phyloP scores from a whole-genome alignment of 2,113 vertebrate genomes.

The Echinops telfairi region DNA sequence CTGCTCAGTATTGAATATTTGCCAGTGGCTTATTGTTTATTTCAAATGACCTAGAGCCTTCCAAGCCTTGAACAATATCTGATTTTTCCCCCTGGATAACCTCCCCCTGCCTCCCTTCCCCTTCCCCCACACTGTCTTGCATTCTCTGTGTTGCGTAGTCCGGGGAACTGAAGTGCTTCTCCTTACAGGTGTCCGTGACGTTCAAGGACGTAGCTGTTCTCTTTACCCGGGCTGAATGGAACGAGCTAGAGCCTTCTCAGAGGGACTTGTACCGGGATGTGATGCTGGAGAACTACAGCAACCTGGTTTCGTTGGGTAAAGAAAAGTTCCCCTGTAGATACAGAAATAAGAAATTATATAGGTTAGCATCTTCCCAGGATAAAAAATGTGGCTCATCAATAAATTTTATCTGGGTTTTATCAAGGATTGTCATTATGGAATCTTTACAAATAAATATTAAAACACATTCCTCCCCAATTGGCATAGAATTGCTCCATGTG shows the following conservation, averaged over 20 bases:
- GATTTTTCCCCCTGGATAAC: not conserved
- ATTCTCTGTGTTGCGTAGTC: not conserved
- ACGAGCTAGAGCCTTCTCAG: slow-evolving; percentile 71
- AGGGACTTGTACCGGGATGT: slow-evolving; percentile 76
- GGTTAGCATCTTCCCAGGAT: not conserved
- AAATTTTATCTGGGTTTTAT: not conserved
- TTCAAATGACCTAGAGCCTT: not conserved
- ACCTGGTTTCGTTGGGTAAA: slow-evolving; percentile 78
- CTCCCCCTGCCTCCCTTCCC: not conserved
- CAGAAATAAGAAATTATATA: not conserved
- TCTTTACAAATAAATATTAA: not conserved
- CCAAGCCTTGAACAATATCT: not conserved
- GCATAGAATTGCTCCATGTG: not conserved
- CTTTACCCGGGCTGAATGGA: slow-evolving; percentile 78
- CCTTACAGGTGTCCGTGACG: slow-evolving; percentile 66
- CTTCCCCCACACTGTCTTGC: not conserved
- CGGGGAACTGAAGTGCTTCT: slow-evolving; percentile 14
- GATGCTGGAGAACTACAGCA: slow-evolving; percentile 80
- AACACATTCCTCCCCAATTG: not conserved
- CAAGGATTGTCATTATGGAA: not conserved
- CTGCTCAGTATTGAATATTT: not conserved
- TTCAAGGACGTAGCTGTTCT: slow-evolving; percentile 77
- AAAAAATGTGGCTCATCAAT: not conserved
- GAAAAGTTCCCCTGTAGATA: not conserved
- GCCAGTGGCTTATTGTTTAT: not conserved